These are phyloP conservation scores for Sceloporus undulatus DNA, from an alignment of 2,113 vertebrate species.

Conservation along the genomic window DNA sequence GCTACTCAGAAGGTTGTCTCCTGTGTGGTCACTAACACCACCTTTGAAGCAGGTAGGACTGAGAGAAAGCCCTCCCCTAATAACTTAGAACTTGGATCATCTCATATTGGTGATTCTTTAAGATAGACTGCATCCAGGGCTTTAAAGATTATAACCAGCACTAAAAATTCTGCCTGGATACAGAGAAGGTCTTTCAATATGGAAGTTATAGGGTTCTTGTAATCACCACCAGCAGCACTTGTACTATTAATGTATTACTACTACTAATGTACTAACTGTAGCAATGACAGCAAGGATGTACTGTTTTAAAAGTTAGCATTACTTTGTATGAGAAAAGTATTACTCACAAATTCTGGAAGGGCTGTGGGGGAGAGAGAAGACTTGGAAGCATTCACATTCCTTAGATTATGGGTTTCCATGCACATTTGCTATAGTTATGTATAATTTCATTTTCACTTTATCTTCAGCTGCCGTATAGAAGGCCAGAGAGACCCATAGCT, in stretches of 20 bases:
- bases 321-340: neutral
- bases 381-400: conserved; percentile 18
- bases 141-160: too few relatives aligned
- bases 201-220: neutral
- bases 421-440: conserved; percentile 7
- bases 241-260: too few relatives aligned
- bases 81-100: too few relatives aligned
- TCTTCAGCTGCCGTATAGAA: conserved; percentile 5
- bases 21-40: too few relatives aligned
- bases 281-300: neutral
- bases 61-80: too few relatives aligned
- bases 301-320: neutral
- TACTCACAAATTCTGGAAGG: conserved; percentile 11
- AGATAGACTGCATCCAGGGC: too few relatives aligned
- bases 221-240: neutral
- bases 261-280: neutral
- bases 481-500: neutral
- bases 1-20: too few relatives aligned
- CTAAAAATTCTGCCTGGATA: too few relatives aligned
- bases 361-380: conserved; percentile 7
- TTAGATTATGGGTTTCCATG: conserved; percentile 30
- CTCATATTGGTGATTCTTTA: too few relatives aligned
- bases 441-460: conserved; percentile 31
- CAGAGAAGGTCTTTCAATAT: too few relatives aligned
- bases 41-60: too few relatives aligned